Conservation (phyloP, 2,888 invertebrate genomes). For the Saturnia pavonia region DNA sequence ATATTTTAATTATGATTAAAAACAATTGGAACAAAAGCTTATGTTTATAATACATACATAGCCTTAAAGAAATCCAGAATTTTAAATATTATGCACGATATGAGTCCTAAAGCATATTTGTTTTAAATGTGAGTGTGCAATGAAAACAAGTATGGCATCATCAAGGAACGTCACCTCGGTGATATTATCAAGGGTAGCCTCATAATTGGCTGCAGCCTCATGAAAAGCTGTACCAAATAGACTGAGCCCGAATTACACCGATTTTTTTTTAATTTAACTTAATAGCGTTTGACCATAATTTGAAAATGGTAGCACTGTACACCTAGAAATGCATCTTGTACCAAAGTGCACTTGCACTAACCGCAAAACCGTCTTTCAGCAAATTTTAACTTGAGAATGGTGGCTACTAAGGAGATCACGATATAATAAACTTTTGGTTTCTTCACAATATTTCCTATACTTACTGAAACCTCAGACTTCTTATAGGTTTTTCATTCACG, state of each 20-base stretch:
- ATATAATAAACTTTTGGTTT: neutral
- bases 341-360: neutral
- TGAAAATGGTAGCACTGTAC: neutral
- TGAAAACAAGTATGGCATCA: too few relatives aligned
- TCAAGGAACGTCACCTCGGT: too few relatives aligned
- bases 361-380: neutral
- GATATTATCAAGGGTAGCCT: too few relatives aligned
- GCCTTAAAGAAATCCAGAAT: too few relatives aligned
- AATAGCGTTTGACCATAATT: neutral
- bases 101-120: too few relatives aligned
- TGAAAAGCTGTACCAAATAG: too few relatives aligned
- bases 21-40: neutral
- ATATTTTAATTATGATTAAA: neutral
- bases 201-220: too few relatives aligned
- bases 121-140: too few relatives aligned
- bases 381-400: neutral
- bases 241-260: too few relatives aligned
- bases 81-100: too few relatives aligned
- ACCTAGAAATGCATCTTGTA: neutral
- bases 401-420: neutral
- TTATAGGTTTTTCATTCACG: neutral
- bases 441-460: neutral
- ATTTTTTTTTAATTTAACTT: too few relatives aligned
- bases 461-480: neutral
- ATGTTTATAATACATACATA: neutral